Evolutionary conservation across 1,140 invertebrate genomes (phyloP), one percentile per base, ranked within the genome.

Genomic region (Camponotus floridanus): DNA sequence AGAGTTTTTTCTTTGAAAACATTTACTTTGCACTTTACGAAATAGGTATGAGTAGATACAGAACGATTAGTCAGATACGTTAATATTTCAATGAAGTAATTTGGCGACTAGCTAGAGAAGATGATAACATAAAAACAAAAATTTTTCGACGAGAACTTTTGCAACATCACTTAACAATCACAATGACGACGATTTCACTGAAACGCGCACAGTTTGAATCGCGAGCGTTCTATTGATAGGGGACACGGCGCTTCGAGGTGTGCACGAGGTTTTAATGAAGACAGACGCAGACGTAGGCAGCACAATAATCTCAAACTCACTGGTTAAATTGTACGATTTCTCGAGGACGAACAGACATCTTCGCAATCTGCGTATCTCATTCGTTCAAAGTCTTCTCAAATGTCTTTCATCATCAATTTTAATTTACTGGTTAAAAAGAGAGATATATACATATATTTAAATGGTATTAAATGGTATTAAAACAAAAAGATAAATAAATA

Each of bases 241-340:
- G 81, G 61, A 45, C 71, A 67, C 89, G 71, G 9, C 42, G 62
- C 42, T 31, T 18, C n/a, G 76, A 70, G 73, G 39, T 90, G 80
- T 80, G 86, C 70, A 45, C 57, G 26, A 83, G 31, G 71, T 90
- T 90, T 90, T 87, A 90, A 86, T 83, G 85, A 90, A 78, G 71
- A 39, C 42, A 80, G 64, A 64, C 65, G 61, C 71, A 65, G 76
- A 64, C 78, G 80, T 42, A 67, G 86, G 59, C 86, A 71, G 83
- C 86, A 68, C 74, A 51, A 13, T 88, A 83, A 86, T 83, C 88
- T 90, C 86, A 71, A 73, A 86, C 87, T 57, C 76, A 90, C 88
- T 86, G 71, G 65, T 48, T 85, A 76, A 85, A 90, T 73, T 85
- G 83, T 68, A 26, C 79, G 62, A 85, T 76, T 85, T 79, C 86